These are phyloP conservation scores for Diorhabda elongata DNA, from an alignment of 1,140 invertebrate genomes.

Conservation along the genomic window DNA sequence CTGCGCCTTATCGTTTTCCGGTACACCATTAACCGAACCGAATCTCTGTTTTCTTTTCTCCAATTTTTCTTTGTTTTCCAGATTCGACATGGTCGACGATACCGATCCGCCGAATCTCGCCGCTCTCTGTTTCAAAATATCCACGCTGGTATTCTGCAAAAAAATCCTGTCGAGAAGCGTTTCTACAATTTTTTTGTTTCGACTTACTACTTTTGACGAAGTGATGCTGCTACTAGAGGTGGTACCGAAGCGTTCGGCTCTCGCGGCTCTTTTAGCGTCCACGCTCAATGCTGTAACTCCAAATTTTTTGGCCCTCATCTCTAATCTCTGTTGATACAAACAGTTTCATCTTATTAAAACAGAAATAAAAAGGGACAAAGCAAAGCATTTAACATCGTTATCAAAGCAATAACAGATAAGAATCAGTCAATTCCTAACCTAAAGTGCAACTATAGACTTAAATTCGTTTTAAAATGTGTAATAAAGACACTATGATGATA, in stretches of 20 bases:
- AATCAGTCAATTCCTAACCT: too few species aligned
- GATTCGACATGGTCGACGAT: constrained; percentile 62
- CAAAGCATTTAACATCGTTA: too few species aligned
- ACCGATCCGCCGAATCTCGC: constrained; percentile 71
- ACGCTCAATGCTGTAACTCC: constrained; percentile 58
- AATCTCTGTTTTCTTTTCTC: constrained; percentile 70
- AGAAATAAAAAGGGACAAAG: too few species aligned
- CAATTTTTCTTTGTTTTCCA: constrained; percentile 62
- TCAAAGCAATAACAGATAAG: too few species aligned
- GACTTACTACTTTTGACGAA: constrained; percentile 20
- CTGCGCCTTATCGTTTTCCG: constrained; percentile 32
- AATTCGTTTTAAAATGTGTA: too few species aligned
- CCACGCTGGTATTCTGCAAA: constrained; percentile 47
- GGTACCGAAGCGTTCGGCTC: constrained; percentile 62
- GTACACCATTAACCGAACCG: constrained; percentile 45
- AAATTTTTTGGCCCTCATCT: constrained; percentile 76
- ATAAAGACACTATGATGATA: too few species aligned
- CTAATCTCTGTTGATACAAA: constrained; percentile 51
- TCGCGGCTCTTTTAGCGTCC: constrained; percentile 60
- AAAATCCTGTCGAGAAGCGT: neutral
- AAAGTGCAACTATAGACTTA: too few species aligned
- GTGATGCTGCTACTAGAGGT: constrained; percentile 37
- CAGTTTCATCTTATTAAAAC: too few species aligned
- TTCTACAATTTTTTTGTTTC: constrained; percentile 7
- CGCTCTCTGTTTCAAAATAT: constrained; percentile 68